These are phyloP conservation scores for Cyanoliseus patagonus DNA, from an alignment of 2,113 vertebrate genomes.

Conservation along the genomic window DNA sequence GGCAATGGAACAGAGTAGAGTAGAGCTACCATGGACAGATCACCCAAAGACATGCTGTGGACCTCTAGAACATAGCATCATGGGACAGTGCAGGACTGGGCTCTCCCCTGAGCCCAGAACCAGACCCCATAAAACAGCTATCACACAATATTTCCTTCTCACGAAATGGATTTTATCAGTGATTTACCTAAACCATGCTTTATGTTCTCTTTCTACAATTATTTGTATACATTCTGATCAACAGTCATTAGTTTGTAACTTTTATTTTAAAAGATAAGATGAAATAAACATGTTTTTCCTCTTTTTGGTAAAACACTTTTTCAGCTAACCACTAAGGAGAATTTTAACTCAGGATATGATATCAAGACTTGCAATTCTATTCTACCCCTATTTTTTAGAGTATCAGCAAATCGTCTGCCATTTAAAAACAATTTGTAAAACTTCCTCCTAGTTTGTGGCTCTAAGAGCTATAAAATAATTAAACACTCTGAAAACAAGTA, in stretches of 20 bases:
- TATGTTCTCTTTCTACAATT: neutral
- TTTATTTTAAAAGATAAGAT: neutral
- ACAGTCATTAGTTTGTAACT: neutral
- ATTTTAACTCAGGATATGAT: neutral
- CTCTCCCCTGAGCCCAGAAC: neutral
- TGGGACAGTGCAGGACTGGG: neutral
- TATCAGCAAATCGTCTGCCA: neutral
- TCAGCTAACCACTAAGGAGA: neutral
- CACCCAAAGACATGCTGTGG: accelerated
- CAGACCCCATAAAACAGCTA: neutral
- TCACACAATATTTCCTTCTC: neutral
- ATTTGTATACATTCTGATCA: neutral
- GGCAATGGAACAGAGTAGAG: accelerated
- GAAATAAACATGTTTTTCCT: neutral
- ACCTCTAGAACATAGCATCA: accelerated
- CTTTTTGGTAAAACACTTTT: neutral
- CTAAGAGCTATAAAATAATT: neutral
- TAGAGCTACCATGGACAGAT: neutral
- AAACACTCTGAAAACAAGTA: neutral
- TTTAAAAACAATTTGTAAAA: neutral
- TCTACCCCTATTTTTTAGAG: neutral
- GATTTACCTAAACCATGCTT: neutral
- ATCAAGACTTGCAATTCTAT: neutral
- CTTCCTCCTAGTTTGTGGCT: neutral
- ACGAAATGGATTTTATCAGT: neutral